A percentile compares a stretch with the other conserved stretches of the same genome.
phyloP scores from a whole-genome alignment of 2,113 vertebrate species.

The Stomatorhinus ivindoensis region DNA sequence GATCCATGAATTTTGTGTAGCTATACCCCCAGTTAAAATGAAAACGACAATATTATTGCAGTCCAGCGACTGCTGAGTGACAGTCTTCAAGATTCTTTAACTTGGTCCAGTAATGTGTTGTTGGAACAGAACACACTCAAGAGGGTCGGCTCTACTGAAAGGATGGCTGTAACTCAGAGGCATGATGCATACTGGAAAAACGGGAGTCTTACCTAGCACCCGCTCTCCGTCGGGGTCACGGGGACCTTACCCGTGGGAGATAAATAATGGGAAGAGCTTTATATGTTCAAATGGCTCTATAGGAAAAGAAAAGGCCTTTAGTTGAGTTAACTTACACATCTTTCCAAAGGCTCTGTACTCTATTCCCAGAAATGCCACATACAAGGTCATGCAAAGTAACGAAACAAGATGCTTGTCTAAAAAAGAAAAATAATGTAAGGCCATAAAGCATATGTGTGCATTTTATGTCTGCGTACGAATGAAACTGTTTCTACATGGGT shows the following conservation, averaged over 20 bases:
- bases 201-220: slow-evolving; percentile 60
- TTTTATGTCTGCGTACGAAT: not conserved
- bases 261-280: slow-evolving; percentile 51
- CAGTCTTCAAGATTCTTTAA: not conserved
- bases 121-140: not conserved
- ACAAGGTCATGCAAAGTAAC: not conserved
- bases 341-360: not conserved
- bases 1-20: not conserved
- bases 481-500: not conserved
- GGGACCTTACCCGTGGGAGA: slow-evolving; percentile 52
- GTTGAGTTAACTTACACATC: slow-evolving; percentile 28
- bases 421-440: not conserved
- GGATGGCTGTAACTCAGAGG: not conserved
- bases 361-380: not conserved
- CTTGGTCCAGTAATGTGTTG: not conserved
- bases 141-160: not conserved
- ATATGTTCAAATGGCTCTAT: slow-evolving; percentile 63
- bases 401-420: not conserved
- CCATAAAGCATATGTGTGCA: not conserved
- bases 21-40: not conserved
- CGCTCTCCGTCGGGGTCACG: slow-evolving; percentile 57
- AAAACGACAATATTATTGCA: not conserved
- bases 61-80: not conserved
- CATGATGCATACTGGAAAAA: slow-evolving; percentile 20
- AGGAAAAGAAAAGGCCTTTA: slow-evolving; percentile 52